These are phyloP conservation scores for Bolinopsis microptera DNA, from an alignment of 37 sponge, comb jelly and placozoan genomes.

Conservation along the genomic window DNA sequence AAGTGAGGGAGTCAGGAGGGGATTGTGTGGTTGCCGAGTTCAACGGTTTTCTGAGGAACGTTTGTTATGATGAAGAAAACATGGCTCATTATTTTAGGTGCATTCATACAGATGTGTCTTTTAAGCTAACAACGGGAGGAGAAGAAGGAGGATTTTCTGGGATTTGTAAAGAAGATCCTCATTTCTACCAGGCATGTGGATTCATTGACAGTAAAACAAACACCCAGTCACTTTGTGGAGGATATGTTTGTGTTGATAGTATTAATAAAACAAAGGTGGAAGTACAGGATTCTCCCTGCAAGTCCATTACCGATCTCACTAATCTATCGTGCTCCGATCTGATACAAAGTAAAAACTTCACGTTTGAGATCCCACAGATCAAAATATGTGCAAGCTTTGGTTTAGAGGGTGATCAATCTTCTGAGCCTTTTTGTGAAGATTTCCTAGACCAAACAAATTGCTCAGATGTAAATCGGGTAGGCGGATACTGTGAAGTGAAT, in stretches of 20 bases:
- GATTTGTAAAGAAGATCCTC: neutral
- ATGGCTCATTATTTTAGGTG: neutral
- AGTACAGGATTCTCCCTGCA: neutral
- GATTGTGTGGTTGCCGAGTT: neutral
- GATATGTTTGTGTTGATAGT: neutral
- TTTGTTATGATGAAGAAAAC: neutral
- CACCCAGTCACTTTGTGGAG: neutral
- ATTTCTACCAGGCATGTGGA: neutral
- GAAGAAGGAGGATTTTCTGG: neutral
- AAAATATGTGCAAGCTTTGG: too few species aligned
- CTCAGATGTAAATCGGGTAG: neutral
- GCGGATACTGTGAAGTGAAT: neutral
- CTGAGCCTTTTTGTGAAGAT: neutral
- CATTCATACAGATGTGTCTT: neutral
- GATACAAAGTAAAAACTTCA: neutral
- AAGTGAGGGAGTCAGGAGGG: neutral
- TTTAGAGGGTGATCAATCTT: too few species aligned
- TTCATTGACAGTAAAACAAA: neutral
- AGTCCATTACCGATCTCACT: neutral
- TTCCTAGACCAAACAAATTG: conserved; percentile 12
- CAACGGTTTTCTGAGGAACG: neutral
- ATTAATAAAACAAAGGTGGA: neutral
- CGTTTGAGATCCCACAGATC: neutral
- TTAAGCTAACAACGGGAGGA: neutral
- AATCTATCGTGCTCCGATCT: neutral